Base-by-base conservation (phyloP, 1,140 invertebrate species). In the Matsumurasca onukii region DNA sequence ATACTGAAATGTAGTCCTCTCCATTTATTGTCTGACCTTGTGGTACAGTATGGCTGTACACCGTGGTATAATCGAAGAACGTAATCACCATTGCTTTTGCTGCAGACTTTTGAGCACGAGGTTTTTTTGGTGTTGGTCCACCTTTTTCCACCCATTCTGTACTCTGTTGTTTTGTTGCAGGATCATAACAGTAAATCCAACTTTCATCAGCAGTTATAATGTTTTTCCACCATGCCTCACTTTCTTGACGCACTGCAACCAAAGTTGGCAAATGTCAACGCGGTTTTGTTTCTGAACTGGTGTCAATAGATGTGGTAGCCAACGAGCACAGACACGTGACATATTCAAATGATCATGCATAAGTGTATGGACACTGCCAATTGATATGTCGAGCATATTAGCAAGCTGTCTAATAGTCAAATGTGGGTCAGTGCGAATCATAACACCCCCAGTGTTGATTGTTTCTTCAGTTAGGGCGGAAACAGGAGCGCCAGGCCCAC, bases 21-120 rank as follows among this genome's bases (percentile, higher is more conserved):
- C 17, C 51, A 55, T 67, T 67, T 22, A 67, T 55, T 20, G 22
- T 57, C 66, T 52, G 45, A 31, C 51, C 45, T 27, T 67, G 25
- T 55, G 66, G 66, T 25, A 67, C 27, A 30, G 20, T 48, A 51
- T 52, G 25, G 31, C 48, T 67, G 66, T 67, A 67, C 51, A 67
- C 25, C 2, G 30, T 55, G 20, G 24, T n/a, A 52, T 57, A 52
- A 67, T 67, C 66, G 31, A 67, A 67, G 51, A 67, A 57, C 31
- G 49, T 67, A 55, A 57, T 67, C 48, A n/a, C 66, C 45, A 57
- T 51, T 34, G 66, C 66, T 30, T 67, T 66, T 27, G 5, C 13
- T 12, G 31, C 45, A 3, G 65, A 66, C 49, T 34, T 31, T 52
- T 52, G 49, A 52, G 20, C 49, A 52, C 20, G 49, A 52, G 20